Conservation (phyloP, 2,797 vertebrate species). For the Onychomys torridus region DNA sequence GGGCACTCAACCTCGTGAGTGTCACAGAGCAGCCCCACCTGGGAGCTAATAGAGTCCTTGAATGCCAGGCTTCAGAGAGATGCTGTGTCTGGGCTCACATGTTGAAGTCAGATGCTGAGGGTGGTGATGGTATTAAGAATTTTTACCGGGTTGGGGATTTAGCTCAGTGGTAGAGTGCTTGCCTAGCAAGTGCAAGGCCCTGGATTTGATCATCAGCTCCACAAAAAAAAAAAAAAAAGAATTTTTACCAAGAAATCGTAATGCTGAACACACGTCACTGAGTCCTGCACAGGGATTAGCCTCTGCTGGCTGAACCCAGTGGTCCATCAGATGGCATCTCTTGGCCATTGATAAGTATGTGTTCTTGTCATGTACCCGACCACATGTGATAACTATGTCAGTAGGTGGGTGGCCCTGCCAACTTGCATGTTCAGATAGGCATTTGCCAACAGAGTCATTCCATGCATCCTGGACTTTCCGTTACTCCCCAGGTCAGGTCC, state of each 20-base stretch:
- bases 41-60: not conserved
- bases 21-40: not conserved
- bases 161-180: too few species aligned
- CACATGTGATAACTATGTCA: not conserved
- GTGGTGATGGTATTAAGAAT: too few species aligned
- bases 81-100: not conserved
- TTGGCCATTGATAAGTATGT: not conserved
- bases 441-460: not conserved
- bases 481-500: not conserved
- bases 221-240: too few species aligned
- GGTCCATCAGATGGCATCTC: not conserved
- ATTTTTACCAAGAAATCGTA: not conserved
- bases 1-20: too few species aligned
- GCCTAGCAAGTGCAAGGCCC: too few species aligned
- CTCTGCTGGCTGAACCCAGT: not conserved
- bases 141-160: too few species aligned
- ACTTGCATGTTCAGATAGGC: not conserved
- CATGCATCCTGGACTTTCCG: accelerated
- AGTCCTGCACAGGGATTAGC: not conserved
- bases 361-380: not conserved
- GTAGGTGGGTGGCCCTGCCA: not conserved
- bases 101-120: not conserved
- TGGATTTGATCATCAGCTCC: too few species aligned
- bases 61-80: not conserved
- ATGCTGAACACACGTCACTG: accelerated